Evolutionary conservation across 2,113 vertebrate species (phyloP), one percentile per base, ranked within the genome.

Genomic region (Sinocyclocheilus grahami): DNA sequence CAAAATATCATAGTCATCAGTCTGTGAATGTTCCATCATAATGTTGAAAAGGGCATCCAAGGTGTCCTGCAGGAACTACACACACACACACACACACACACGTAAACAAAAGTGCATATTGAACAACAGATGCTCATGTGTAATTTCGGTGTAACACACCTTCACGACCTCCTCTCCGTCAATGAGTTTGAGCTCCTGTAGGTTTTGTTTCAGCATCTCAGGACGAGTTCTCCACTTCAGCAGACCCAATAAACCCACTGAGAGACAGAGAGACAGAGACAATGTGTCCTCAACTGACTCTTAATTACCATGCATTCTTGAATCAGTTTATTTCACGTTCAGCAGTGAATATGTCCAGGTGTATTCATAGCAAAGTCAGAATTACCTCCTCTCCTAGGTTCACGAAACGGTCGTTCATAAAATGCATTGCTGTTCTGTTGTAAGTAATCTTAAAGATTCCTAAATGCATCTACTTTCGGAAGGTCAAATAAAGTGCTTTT

Each of bases 111-210:
- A 14, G 80, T n/a, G 48, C 24, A 77, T 4, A 18, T 14, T 74
- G 30, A 76, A 55, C 72, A 33, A 82, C 37, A 86, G 48, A 63
- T 33, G 82, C 69, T 82, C 58, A 39, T 13, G 69, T 24, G 62
- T 75, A 78, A 12, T 65, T 30, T 58, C 6, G 75, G 3, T 71
- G 37, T 72, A 76, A 87, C 93, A 81, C 85, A 99, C 98, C 97
- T 99, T 99, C 75, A 99, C 98, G 78, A 99, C 97, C 92, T 99
- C 98, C 88, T 99, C 98, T 78, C 98, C 98, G 92, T 99, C 98
- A 78, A 99, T 98, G 46, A 97, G 95, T 95, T 98, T 99, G 85
- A 99, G 89, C 82, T 97, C 97, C 87, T 98, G 97, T 85, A 99
- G 93, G 91, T 99, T 99, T 85, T 97, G 96, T 92, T 94, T 96